Base-by-base conservation (phyloP, 2,888 invertebrate species). In the Aleiodes leptofemur region DNA sequence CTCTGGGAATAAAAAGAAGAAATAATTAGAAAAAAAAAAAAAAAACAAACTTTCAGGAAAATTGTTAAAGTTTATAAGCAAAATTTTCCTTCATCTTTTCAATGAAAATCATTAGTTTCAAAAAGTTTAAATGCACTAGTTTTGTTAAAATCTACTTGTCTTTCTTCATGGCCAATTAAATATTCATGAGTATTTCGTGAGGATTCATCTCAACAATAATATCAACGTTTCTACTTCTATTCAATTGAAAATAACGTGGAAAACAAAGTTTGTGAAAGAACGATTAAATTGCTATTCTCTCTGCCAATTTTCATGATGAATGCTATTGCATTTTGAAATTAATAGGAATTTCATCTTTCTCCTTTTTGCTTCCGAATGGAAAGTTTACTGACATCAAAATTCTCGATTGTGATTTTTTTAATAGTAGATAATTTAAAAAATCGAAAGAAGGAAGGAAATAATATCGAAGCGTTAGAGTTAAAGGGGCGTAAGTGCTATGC, bases 131-230 rank as follows among this genome's bases (percentile, higher is more conserved):
- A 48, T 77, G 29, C 66, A 57, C 66, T 61, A 57, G 16, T 61
- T 64, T 72, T 68, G 8, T 29, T 29, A 34, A 38, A 59, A 66
- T 55, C 29, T 8, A 73, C 38, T 48, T 43, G 29, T 66, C 29
- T 55, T 34, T 64, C 14, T 51, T 50, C 23, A 72, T 31, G 34
- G 5, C 69, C 68, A 31, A 72, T 68, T 78, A 77, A 76, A 79
- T 79, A 78, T 79, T 78, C 79, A 79, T 76, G 56, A 73, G 72
- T 68, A 73, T 59, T 74, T 55, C 34, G 34, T 34, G 48, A 43
- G 72, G 72, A 50, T 73, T 68, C 64, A 66, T 64, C 57, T 68
- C 43, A 23, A 57, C 48, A 73, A 73, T 78, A 74, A 73, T 76
- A 72, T 74, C 64, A 74, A 75, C 70, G 31, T 69, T 75, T 43